Percentiles rank a stretch among this genome's conserved stretches.
Evolutionary conservation across 2,888 invertebrate genomes (phyloP).

Genomic region (Andrena haemorrhoa): DNA sequence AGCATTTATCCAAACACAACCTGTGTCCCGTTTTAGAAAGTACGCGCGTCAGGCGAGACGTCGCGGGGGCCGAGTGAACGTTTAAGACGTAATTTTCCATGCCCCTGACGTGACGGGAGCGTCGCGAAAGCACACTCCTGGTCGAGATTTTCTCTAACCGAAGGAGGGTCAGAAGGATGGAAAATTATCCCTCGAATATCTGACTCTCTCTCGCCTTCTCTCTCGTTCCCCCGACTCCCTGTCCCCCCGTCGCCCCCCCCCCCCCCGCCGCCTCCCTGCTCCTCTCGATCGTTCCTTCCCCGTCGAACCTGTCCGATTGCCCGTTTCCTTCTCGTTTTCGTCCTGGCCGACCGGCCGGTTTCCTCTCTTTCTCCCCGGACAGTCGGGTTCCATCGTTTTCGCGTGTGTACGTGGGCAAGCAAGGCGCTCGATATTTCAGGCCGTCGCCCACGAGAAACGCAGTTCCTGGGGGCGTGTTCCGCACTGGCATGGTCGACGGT

Average conservation of each 20-base stretch:
- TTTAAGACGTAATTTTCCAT: conserved; percentile 16
- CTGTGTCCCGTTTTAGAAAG: neutral
- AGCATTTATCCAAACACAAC: neutral
- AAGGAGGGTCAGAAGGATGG: conserved; percentile 40
- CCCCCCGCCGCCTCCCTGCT: neutral
- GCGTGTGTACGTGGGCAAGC: conserved; percentile 71
- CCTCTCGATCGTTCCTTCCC: conserved; percentile 37
- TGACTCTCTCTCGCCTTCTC: neutral
- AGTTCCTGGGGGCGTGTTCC: conserved; percentile 75
- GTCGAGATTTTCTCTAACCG: conserved; percentile 37
- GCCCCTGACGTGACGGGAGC: neutral
- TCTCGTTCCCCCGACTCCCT: neutral
- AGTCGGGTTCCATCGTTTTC: conserved; percentile 72
- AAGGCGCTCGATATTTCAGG: conserved; percentile 80
- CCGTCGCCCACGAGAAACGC: conserved; percentile 76
- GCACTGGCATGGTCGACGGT: conserved; percentile 66
- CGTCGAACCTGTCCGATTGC: conserved; percentile 49
- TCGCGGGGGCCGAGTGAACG: neutral
- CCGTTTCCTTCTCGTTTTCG: conserved; percentile 52
- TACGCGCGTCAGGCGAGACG: too few relatives aligned
- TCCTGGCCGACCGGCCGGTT: conserved; percentile 24
- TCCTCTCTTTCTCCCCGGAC: conserved; percentile 50
- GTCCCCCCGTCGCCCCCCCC: too few relatives aligned
- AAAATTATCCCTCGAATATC: conserved; percentile 48
- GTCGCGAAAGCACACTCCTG: conserved; percentile 18